Evolutionary conservation across 2,888 invertebrate species (phyloP).

Genomic region (Drosophila paranaensis): DNA sequence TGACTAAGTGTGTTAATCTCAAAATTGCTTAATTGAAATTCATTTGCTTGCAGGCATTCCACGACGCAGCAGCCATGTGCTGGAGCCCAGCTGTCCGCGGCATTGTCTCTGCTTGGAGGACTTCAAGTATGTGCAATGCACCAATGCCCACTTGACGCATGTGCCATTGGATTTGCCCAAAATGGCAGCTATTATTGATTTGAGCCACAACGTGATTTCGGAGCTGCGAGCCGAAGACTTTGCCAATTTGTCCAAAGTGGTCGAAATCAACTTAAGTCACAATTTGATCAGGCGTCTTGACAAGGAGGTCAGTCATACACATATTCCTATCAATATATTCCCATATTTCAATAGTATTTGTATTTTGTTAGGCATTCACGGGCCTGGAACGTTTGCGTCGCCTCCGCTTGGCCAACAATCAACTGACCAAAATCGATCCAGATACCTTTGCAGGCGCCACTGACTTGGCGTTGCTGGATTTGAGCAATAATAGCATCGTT

Average conservation of each 20-base stretch:
- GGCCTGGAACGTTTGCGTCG: conserved; percentile 78
- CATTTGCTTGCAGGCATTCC: conserved; percentile 64
- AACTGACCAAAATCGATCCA: conserved; percentile 79
- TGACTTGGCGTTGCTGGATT: conserved; percentile 80
- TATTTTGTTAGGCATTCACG: conserved; percentile 78
- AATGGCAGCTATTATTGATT: conserved; percentile 80
- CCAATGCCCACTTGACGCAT: conserved; percentile 85
- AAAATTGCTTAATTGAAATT: neutral
- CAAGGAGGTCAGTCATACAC: conserved; percentile 69
- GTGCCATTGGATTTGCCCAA: conserved; percentile 85
- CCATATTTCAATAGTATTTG: neutral
- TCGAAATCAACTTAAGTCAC: conserved; percentile 80
- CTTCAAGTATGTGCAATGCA: conserved; percentile 85
- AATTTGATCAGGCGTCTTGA: conserved; percentile 78
- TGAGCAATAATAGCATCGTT: conserved; percentile 83
- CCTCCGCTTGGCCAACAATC: conserved; percentile 83
- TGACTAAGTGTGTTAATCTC: neutral
- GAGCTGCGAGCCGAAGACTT: conserved; percentile 80
- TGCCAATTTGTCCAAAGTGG: conserved; percentile 75
- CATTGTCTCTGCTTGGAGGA: conserved; percentile 82
- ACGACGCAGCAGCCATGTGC: conserved; percentile 79
- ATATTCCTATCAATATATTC: neutral
- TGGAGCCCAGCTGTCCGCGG: conserved; percentile 82
- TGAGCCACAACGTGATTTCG: conserved; percentile 82
- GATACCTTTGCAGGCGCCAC: conserved; percentile 81